Base-by-base conservation (phyloP, 2,797 vertebrate genomes). In the Synanceia verrucosa region DNA sequence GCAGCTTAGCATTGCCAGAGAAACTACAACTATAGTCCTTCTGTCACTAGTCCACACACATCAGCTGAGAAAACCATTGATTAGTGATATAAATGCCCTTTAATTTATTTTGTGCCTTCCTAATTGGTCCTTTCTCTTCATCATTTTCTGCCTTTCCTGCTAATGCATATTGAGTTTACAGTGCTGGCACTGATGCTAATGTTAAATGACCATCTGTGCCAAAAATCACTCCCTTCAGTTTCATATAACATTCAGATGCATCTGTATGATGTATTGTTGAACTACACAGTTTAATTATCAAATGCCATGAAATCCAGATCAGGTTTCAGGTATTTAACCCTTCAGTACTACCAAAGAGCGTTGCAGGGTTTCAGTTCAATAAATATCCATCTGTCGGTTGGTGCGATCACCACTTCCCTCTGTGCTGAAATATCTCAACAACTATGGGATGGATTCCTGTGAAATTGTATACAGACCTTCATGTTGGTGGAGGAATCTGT, bases 71-170 rank as follows among this genome's bases (percentile, higher is more conserved):
- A 71, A 53, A 28, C 52, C 5, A 36, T 37, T 63, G 28, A 57
- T 66, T 53, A 62, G 58, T 36, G 67, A 65, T 41, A 63, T 44
- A 16, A 86, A 85, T 80, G 69, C 71, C 76, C 60, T 79, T 73
- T 18, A 10, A 21, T 43, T 63, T 53, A 68, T 26, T 72, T 46
- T 65, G 34, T 56, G 19, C 33, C 37, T 55, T 58, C 63, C 47
- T 55, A 12, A 18, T 29, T 57, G 4, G 18, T 59, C 16, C n/a
- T 55, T 50, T 16, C 31, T 41, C 39, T 31, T 13, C 29, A 41
- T 47, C 8, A 19, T 50, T 46, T 33, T 62, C 56, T 68, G 19
- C 48, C 39, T 16, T 55, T 26, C 26, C n/a, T 61, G 16, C 21
- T 43, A 2, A 51, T 53, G 28, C 21, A 52, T 41, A 6, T 53